phyloP scores from a whole-genome alignment of 1,140 invertebrate genomes.

The fruit fly (Drosophila melanogaster) region Release_6_plus_ISO1_MT NC_004354.4:11776501-11777000 shows the following conservation, averaged over 20 bases:
- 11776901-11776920: slow-evolving; percentile 40
- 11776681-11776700: slow-evolving; percentile 81
- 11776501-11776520: not conserved
- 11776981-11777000: slow-evolving; percentile 47
- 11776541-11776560: slow-evolving; percentile 30
- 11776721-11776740: slow-evolving; percentile 48
- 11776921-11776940: slow-evolving; percentile 27
- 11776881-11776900: slow-evolving; percentile 42
- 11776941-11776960: slow-evolving; percentile 2
- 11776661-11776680: slow-evolving; percentile 81
- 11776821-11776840: slow-evolving; percentile 23
- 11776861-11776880: slow-evolving; percentile 34
- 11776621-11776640: slow-evolving; percentile 47
- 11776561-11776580: slow-evolving; percentile 52
- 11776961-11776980: slow-evolving; percentile 10
- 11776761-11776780: slow-evolving; percentile 38
- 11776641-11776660: slow-evolving; percentile 52
- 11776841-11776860: slow-evolving; percentile 18
- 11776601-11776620: slow-evolving; percentile 34
- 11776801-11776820: slow-evolving; percentile 35
- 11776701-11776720: slow-evolving; percentile 79
- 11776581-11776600: slow-evolving; percentile 47
- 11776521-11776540: not conserved
- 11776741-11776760: slow-evolving; percentile 53
- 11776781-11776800: slow-evolving; percentile 17